A percentile compares a stretch with the other conserved stretches of the same genome.
phyloP scores from a whole-genome alignment of 2,113 vertebrate species.

The Alectura lathami region DNA sequence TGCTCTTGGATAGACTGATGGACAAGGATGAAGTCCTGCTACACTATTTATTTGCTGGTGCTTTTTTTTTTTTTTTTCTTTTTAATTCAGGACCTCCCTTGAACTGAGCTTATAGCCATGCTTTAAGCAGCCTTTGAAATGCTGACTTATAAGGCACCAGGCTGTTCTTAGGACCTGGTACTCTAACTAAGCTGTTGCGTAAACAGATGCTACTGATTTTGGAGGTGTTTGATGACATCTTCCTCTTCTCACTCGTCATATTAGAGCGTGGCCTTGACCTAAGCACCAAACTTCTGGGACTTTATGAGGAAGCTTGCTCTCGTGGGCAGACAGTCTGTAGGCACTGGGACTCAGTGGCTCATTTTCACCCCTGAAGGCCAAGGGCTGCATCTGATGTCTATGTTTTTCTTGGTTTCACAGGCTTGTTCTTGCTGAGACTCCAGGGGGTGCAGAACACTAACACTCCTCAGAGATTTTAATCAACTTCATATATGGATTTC shows the following conservation, averaged over 20 bases:
- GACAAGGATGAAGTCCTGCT: background rate
- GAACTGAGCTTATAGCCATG: background rate
- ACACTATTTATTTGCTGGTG: background rate
- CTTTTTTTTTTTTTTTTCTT: background rate
- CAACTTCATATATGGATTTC: background rate
- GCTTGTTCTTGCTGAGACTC: background rate
- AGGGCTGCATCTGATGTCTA: background rate
- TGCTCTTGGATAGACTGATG: background rate
- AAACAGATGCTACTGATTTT: slow-evolving; percentile 38
- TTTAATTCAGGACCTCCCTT: background rate
- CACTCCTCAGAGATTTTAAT: background rate
- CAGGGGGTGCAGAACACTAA: background rate
- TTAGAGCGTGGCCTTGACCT: background rate
- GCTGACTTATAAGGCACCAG: background rate
- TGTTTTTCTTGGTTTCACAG: background rate
- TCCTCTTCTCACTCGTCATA: slow-evolving; percentile 1
- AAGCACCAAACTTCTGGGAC: background rate
- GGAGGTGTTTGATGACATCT: slow-evolving; percentile 22
- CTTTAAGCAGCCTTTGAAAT: slow-evolving; percentile 28
- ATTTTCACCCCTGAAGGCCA: background rate
- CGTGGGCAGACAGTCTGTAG: background rate
- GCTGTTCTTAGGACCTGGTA: background rate
- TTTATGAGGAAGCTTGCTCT: background rate
- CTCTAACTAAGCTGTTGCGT: background rate
- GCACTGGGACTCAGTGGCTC: background rate